phyloP scores from a whole-genome alignment of 2,888 invertebrate species.

The Drosophila heteroneura region DNA sequence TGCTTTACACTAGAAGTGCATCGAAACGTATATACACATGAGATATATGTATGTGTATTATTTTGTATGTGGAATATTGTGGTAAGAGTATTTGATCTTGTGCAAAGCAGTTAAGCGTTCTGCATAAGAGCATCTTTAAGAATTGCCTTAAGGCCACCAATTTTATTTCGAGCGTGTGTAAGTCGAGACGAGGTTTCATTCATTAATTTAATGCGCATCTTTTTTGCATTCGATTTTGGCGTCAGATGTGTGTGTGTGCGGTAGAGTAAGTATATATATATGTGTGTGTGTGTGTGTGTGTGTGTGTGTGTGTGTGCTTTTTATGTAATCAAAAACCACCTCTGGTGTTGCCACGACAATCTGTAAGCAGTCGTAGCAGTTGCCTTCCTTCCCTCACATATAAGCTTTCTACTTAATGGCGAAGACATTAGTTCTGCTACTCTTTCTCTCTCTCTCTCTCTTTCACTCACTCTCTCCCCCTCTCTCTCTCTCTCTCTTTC shows the following conservation, averaged over 20 bases:
- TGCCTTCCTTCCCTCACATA: background rate
- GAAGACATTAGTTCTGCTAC: conserved; percentile 49
- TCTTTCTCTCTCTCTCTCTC: conserved; percentile 2
- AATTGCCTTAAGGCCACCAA: conserved; percentile 17
- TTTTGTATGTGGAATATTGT: background rate
- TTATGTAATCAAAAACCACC: conserved; percentile 46
- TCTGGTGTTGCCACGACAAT: conserved; percentile 25
- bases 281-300: background rate
- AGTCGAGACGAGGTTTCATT: conserved; percentile 23
- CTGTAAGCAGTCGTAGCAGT: conserved; percentile 6
- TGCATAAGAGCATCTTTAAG: background rate
- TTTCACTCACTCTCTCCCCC: too few species aligned
- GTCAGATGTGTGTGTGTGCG: conserved; percentile 5
- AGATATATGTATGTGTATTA: background rate
- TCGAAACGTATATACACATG: background rate
- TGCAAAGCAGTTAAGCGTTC: background rate
- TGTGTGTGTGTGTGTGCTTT: conserved; percentile 22
- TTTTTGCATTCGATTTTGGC: conserved; percentile 40
- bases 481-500: background rate
- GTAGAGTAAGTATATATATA: background rate
- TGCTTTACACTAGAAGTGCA: background rate
- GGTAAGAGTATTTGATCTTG: background rate
- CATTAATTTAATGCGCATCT: conserved; percentile 53
- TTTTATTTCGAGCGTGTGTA: conserved; percentile 8
- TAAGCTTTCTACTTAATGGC: conserved; percentile 44